Evolutionary conservation across 2,888 invertebrate species (phyloP), one percentile per base, ranked within the genome.

Genomic region (Cryptus viduatorius): DNA sequence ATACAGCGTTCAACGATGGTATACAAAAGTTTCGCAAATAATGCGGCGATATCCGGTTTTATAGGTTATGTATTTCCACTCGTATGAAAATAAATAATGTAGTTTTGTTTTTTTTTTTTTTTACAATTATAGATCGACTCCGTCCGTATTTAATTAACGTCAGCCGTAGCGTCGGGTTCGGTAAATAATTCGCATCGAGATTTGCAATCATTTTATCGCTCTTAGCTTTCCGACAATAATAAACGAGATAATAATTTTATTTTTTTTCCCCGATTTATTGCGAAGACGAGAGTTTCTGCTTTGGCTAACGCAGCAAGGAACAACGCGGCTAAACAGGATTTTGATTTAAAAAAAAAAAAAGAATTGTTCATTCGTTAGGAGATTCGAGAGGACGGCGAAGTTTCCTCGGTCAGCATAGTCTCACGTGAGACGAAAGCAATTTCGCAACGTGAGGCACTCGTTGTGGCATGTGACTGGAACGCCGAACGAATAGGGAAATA

Each of bases 391-490:
- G 76, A 53, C 14, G 53, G 50, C 65, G 46, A 48, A 44, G 48
- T 67, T 53, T 65, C 42, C 65, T 37, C 16, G 61, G 61, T 31
- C 77, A 69, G 50, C 59, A 37, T 19, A 42, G 29, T 31, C 16
- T 31, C 77, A 68, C 77, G 68, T 78, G 77, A 67, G 56, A 68
- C 29, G 77, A 69, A 37, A 72, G 50, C 68, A 16, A 44, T 46
- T 24, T 29, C 37, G 29, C 68, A 46, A 56, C 46, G 29, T 59
- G 59, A 61, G n/a, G 56, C 3, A 3, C 12, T 16, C 65, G 14
- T 10, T 2, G 16, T 7, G 37, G 42, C 65, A 65, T 65, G 65
- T 65, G 65, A 65, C 42, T 65, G 42, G 65, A 42, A 65, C 65
- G 42, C 42, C 12, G 42, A n/a, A 42, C 42, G 65, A 65, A 65